Evolutionary conservation across 2,888 invertebrate genomes (phyloP).

Genomic region (Brachyptera putata): DNA sequence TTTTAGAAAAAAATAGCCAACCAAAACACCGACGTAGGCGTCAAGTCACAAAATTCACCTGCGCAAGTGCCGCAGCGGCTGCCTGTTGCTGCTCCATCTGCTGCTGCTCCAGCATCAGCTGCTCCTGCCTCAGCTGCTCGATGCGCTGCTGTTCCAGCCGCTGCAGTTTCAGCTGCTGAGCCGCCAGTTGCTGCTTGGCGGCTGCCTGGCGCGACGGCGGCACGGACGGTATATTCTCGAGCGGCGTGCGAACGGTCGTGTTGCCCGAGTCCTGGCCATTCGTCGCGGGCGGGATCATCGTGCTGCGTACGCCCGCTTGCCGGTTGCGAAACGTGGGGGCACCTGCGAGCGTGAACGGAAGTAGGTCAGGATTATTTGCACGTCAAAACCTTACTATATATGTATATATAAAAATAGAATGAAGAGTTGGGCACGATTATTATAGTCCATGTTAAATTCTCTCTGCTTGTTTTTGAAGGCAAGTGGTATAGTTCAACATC

Average conservation of each 20-base stretch:
- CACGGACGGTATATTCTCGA: background rate
- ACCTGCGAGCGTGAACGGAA: background rate
- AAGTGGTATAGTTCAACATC: too few species aligned
- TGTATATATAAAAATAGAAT: too few species aligned
- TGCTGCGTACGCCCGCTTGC: background rate
- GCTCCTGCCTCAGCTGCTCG: conserved; percentile 41
- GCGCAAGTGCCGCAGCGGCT: conserved; percentile 37
- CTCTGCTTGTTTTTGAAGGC: too few species aligned
- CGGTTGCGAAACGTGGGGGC: conserved; percentile 8
- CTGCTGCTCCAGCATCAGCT: conserved; percentile 40
- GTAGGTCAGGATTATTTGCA: too few species aligned
- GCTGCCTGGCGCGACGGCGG: conserved; percentile 28
- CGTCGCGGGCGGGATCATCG: background rate
- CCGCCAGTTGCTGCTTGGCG: conserved; percentile 10
- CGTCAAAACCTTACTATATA: too few species aligned
- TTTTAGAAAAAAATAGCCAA: too few species aligned
- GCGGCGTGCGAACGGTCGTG: conserved; percentile 30
- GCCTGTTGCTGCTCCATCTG: conserved; percentile 39
- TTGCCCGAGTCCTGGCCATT: conserved; percentile 43
- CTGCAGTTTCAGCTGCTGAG: background rate
- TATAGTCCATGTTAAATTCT: too few species aligned
- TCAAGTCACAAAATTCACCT: background rate
- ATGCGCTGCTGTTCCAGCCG: conserved; percentile 34
- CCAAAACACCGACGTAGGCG: too few species aligned
- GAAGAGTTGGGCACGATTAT: too few species aligned